phyloP scores from a whole-genome alignment of 1,140 invertebrate species.

The Aphelenchoides fujianensis region DNA sequence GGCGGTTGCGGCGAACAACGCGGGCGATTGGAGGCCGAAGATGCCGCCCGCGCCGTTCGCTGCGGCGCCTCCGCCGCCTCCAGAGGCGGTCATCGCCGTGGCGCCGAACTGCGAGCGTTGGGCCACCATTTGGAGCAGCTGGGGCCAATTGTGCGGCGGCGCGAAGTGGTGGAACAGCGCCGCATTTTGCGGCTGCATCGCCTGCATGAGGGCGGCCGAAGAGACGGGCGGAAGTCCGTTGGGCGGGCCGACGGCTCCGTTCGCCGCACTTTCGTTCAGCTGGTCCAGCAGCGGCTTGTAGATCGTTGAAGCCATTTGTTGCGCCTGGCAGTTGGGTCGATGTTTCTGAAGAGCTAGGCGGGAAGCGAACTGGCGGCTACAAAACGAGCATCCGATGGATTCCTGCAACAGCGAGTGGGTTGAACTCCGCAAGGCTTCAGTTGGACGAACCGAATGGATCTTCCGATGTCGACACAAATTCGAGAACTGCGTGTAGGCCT shows the following conservation, averaged over 20 bases:
- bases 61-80: too few relatives aligned
- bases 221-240: too few relatives aligned
- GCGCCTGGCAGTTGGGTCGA: conserved; percentile 45
- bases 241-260: too few relatives aligned
- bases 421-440: too few relatives aligned
- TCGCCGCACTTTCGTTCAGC: too few relatives aligned
- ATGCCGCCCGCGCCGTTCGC: too few relatives aligned
- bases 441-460: conserved; percentile 75
- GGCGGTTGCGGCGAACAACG: too few relatives aligned
- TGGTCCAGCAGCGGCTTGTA: conserved; percentile 48
- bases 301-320: conserved; percentile 42
- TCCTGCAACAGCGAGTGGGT: conserved; percentile 39
- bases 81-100: too few relatives aligned
- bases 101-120: too few relatives aligned
- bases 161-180: background rate
- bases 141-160: conserved; percentile 14
- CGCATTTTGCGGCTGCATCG: background rate
- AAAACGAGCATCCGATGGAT: conserved; percentile 44
- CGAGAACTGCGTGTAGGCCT: conserved; percentile 92
- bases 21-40: too few relatives aligned
- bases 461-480: conserved; percentile 98
- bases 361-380: conserved; percentile 37
- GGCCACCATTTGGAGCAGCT: background rate
- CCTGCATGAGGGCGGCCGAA: too few relatives aligned
- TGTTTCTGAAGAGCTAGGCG: conserved; percentile 49